Conservation (phyloP, 2,797 vertebrate genomes). For the Ibycter americanus region DNA sequence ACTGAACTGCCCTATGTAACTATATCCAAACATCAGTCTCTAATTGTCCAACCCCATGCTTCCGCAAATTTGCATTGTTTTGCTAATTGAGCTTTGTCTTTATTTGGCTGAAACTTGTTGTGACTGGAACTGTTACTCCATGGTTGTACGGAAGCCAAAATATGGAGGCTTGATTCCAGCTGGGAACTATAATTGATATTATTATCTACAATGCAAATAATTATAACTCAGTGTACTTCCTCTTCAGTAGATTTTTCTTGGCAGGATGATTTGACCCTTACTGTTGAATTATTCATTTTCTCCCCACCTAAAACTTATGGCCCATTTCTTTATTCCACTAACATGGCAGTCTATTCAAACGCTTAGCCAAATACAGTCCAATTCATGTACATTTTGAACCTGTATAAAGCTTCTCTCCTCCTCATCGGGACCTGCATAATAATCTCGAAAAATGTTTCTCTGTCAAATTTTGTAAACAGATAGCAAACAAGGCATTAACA, state of each 20-base stretch:
- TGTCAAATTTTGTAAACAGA: conserved; percentile 9
- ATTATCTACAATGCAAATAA: conserved; percentile 66
- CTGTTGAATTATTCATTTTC: conserved; percentile 47
- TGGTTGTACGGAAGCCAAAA: conserved; percentile 34
- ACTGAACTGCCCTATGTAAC: background rate
- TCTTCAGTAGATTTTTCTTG: conserved; percentile 50
- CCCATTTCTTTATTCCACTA: background rate
- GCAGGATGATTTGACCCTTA: conserved; percentile 18
- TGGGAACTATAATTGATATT: conserved; percentile 53
- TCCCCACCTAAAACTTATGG: background rate
- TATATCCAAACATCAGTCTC: background rate
- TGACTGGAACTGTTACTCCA: background rate
- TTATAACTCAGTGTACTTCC: conserved; percentile 54
- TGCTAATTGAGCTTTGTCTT: conserved; percentile 40
- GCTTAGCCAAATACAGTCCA: conserved; percentile 2
- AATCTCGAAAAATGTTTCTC: background rate
- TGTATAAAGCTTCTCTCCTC: background rate
- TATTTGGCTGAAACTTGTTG: conserved; percentile 48
- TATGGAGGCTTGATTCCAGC: conserved; percentile 46
- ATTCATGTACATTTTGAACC: background rate
- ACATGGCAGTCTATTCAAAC: background rate
- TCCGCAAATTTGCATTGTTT: background rate
- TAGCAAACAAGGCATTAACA: background rate
- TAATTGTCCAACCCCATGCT: background rate
- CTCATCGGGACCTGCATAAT: background rate